Percentiles rank a stretch among this genome's conserved stretches.
Conservation (phyloP, 2,113 vertebrate species). For the Heterocephalus glaber region DNA sequence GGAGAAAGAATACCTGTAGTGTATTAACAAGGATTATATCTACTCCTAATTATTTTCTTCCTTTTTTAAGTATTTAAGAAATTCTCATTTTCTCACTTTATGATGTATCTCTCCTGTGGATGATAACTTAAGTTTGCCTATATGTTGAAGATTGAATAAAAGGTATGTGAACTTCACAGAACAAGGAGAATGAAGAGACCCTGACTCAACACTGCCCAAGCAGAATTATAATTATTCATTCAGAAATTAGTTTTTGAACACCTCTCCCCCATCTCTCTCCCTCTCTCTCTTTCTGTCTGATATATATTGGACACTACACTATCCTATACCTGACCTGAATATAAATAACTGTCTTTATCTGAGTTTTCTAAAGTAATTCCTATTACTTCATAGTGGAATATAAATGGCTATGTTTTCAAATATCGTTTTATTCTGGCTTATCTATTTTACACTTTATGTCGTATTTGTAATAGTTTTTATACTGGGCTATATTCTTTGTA, state of each 20-base stretch:
- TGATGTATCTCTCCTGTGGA: neutral
- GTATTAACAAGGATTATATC: neutral
- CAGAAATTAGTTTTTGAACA: neutral
- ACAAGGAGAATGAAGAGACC: neutral
- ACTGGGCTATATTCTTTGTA: neutral
- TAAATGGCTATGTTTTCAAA: neutral
- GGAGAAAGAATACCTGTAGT: neutral
- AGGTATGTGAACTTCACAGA: fast-evolving
- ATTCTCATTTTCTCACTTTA: neutral
- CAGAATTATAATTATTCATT: neutral
- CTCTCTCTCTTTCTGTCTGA: too few relatives aligned
- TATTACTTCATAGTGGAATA: neutral
- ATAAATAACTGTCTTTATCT: neutral
- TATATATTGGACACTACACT: too few relatives aligned
- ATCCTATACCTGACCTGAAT: neutral
- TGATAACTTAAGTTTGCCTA: neutral
- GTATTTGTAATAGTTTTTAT: neutral
- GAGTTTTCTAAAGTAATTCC: neutral
- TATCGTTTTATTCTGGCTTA: neutral
- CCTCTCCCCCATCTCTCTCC: neutral
- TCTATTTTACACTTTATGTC: neutral
- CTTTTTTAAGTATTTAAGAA: neutral
- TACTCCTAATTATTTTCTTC: neutral
- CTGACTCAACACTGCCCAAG: neutral
- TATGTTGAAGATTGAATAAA: neutral